Evolutionary conservation across 2,888 invertebrate genomes (phyloP), one percentile per base, ranked within the genome.

Genomic region (Caenorhabditis sp.): DNA sequence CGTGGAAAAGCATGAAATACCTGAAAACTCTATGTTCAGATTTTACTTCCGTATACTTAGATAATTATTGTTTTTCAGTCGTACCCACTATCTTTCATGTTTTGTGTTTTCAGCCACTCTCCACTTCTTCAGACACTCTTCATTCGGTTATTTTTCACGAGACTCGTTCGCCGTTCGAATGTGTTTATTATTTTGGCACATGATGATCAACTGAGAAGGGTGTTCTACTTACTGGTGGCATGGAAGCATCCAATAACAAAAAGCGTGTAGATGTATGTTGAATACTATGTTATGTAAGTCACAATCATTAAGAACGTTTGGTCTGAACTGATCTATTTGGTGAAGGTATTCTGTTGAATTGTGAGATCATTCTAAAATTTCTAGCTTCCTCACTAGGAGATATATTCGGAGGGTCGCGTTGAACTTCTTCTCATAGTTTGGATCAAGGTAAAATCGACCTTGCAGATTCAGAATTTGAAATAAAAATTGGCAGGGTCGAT

Each of bases 1-100:
- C 96, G 92, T 96, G 95, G 90, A 96, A 95, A 73, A 99, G 94
- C 84, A 98, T 95, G 94, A 99, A 99, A 94, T 98, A 99, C 41
- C 89, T 89, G 80, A 31, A 84, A 73, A 68, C 28, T 1, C 26
- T 12, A 54, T 4, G n/a, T 19, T 16, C 12, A 16, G 16, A n/a
- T 47, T 47, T 47, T 14, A n/a, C 16, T 54, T 54, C 22, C 12
- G 2, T 38, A 38, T 10, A 38, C 31, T 35, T 26, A 28, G 5
- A 28, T 56, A 41, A 63, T 22, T 22, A 41, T 41, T 54, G 35
- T 31, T 22, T 66, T 54, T 47, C 26, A 44, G 24, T 19, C 2
- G 8, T 28, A 24, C 10, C 44, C 41, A 24, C 41, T 44, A 24
- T 64, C 16, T 64, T 16, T 5, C 64, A 26, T 26, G 63, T 63